These are phyloP conservation scores for Teleiodes luculella DNA, from an alignment of 2,888 invertebrate genomes.

Conservation along the genomic window DNA sequence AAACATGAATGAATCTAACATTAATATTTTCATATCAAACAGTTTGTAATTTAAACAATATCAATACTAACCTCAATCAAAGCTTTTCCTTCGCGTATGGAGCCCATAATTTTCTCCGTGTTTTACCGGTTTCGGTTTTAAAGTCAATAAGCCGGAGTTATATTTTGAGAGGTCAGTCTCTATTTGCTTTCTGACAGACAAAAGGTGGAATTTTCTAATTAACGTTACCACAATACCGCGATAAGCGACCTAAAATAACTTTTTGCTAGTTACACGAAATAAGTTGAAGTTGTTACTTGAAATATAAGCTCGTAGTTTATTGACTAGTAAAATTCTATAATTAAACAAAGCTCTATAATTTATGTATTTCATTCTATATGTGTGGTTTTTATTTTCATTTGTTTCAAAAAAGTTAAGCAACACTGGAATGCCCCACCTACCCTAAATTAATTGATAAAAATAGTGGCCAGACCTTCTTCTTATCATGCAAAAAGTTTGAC, in stretches of 20 bases:
- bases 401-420: too few species aligned
- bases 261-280: constrained; percentile 3
- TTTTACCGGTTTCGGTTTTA: constrained; percentile 15
- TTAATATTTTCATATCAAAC: background rate
- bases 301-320: background rate
- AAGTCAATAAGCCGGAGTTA: constrained; percentile 23
- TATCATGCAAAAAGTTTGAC: too few species aligned
- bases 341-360: too few species aligned
- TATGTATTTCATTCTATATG: too few species aligned
- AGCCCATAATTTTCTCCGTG: background rate
- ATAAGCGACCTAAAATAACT: constrained; percentile 22
- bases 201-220: constrained; percentile 34
- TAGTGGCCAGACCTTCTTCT: too few species aligned
- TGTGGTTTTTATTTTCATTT: too few species aligned
- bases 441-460: too few species aligned
- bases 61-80: background rate
- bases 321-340: too few species aligned
- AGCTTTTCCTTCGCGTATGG: background rate
- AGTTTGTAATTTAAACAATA: background rate
- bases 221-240: constrained; percentile 31
- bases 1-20: too few species aligned
- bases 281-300: background rate
- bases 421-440: too few species aligned
- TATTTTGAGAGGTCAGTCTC: constrained; percentile 33
- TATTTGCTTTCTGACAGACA: constrained; percentile 28